These are phyloP conservation scores for Trilocha varians DNA, from an alignment of 2,888 invertebrate species.

Conservation along the genomic window DNA sequence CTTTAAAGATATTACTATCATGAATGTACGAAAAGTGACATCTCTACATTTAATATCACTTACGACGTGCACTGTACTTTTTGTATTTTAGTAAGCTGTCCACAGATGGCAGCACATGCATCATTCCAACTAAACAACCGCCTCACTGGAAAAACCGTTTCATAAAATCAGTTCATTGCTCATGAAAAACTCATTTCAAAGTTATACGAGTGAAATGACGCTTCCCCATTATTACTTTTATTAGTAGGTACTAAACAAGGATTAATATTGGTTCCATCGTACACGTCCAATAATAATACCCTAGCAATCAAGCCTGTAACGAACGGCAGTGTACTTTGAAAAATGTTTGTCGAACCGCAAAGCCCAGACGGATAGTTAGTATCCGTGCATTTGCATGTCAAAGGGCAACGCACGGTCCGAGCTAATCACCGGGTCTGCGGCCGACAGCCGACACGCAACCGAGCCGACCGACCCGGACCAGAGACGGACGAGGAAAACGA, in stretches of 20 bases:
- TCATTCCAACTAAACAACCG: too few species aligned
- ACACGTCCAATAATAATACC: too few species aligned
- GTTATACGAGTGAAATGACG: too few species aligned
- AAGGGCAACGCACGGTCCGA: neutral
- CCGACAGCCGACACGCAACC: conserved; percentile 13
- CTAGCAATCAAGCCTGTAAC: neutral
- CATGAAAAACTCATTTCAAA: too few species aligned
- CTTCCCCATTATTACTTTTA: neutral
- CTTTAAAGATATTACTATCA: too few species aligned
- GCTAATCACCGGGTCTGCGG: neutral
- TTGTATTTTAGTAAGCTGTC: too few species aligned
- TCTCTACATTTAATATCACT: too few species aligned
- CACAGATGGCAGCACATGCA: too few species aligned
- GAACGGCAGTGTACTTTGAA: neutral
- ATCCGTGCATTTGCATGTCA: neutral
- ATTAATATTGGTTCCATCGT: neutral
- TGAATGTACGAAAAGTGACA: too few species aligned
- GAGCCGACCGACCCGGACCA: conserved; percentile 11
- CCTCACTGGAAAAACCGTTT: too few species aligned
- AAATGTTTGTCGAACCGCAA: conserved; percentile 24
- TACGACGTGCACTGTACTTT: too few species aligned
- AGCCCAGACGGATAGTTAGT: conserved; percentile 18
- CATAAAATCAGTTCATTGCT: too few species aligned
- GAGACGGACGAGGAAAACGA: conserved; percentile 10
- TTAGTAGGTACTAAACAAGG: neutral